These are phyloP conservation scores for Pachliopta kotzebuea DNA, from an alignment of 2,888 invertebrate species.

Conservation along the genomic window DNA sequence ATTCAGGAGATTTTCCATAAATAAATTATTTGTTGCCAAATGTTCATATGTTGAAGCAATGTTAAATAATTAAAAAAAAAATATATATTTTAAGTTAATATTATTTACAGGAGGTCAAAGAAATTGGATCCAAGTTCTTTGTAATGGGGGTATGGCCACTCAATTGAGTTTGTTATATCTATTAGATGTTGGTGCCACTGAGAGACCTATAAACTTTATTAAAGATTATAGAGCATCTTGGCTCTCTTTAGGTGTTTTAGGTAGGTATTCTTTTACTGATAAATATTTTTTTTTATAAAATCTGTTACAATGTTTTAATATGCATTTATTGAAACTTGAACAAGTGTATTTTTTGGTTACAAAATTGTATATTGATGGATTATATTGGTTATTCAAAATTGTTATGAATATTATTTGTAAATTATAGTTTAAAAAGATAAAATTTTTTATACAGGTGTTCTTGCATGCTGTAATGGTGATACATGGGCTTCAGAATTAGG, in stretches of 20 bases:
- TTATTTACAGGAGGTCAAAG: conserved; percentile 87
- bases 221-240: conserved; percentile 89
- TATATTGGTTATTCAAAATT: not conserved
- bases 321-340: too few species aligned
- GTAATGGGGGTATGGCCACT: conserved; percentile 93
- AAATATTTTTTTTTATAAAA: too few species aligned
- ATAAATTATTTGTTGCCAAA: too few species aligned
- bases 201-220: conserved; percentile 88
- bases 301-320: too few species aligned
- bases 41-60: too few species aligned
- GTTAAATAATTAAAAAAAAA: too few species aligned
- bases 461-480: conserved; percentile 92
- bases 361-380: not conserved
- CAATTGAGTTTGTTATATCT: conserved; percentile 88
- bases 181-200: conserved; percentile 89
- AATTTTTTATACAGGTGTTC: conserved; percentile 75
- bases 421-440: not conserved
- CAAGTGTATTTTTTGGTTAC: too few species aligned
- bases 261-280: conserved; percentile 52
- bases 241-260: conserved; percentile 89
- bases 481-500: conserved; percentile 96
- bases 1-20: too few species aligned
- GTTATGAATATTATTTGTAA: not conserved
- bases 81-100: not conserved
- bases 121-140: conserved; percentile 94